These are phyloP conservation scores for Chrysolina americana DNA, from an alignment of 2,888 invertebrate species.

Conservation along the genomic window DNA sequence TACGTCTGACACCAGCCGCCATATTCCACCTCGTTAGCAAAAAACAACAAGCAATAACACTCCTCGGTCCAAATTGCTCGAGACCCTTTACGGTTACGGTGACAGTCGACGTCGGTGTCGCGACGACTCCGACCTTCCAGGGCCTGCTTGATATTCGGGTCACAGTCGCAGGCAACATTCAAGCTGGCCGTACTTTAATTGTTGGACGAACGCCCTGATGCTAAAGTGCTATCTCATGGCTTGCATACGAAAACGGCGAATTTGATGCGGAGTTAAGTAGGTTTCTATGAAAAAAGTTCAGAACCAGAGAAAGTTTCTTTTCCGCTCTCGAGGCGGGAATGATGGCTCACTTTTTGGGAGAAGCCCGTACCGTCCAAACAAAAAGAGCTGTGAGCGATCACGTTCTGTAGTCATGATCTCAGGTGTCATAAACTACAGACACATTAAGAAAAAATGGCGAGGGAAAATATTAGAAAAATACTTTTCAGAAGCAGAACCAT, in stretches of 20 bases:
- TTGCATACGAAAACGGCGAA: slow-evolving; percentile 59
- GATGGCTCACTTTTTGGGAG: slow-evolving; percentile 5
- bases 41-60: slow-evolving; percentile 9
- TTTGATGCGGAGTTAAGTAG: slow-evolving; percentile 54
- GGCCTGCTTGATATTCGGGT: slow-evolving; percentile 56
- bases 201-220: slow-evolving; percentile 60
- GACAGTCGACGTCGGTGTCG: slow-evolving; percentile 12
- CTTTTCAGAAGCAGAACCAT: too few species aligned
- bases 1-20: background rate
- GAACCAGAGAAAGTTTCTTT: slow-evolving; percentile 23
- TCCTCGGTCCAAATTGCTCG: slow-evolving; percentile 15
- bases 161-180: slow-evolving; percentile 57
- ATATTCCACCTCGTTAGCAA: slow-evolving; percentile 9
- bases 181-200: slow-evolving; percentile 59
- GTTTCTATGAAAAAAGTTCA: slow-evolving; percentile 43
- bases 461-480: too few species aligned
- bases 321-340: slow-evolving; percentile 4
- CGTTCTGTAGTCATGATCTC: background rate
- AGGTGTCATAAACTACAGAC: background rate
- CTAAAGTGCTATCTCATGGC: slow-evolving; percentile 61
- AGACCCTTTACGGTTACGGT: slow-evolving; percentile 11
- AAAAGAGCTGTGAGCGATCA: background rate
- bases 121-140: slow-evolving; percentile 24
- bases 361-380: background rate
- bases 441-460: too few species aligned